These are phyloP conservation scores for Sigmodon hispidus DNA, from an alignment of 2,113 vertebrate genomes.

Conservation along the genomic window DNA sequence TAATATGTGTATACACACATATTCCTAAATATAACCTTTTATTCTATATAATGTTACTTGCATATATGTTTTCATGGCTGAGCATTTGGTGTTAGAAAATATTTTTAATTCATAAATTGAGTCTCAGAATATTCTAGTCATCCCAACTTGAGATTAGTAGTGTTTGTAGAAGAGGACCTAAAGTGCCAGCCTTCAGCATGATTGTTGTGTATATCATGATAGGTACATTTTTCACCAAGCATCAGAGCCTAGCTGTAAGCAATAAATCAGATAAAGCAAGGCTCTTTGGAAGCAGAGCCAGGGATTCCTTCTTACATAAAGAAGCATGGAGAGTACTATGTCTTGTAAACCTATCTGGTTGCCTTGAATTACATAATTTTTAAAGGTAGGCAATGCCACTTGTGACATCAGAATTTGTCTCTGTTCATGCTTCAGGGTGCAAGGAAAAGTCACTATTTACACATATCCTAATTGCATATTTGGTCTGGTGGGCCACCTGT, in stretches of 20 bases:
- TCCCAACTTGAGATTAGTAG: neutral
- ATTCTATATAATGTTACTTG: too few species aligned
- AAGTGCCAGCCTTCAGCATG: neutral
- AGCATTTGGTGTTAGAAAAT: too few species aligned
- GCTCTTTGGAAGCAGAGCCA: neutral
- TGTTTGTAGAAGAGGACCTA: neutral
- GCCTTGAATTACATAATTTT: slow-evolving; percentile 71
- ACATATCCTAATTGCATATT: too few species aligned
- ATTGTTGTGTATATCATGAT: too few species aligned
- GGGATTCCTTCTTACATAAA: slow-evolving; percentile 53
- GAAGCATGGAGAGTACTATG: slow-evolving; percentile 47
- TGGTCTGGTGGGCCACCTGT: slow-evolving; percentile 58
- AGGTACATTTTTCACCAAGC: too few species aligned
- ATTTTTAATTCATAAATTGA: slow-evolving; percentile 44
- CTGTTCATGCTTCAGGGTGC: neutral
- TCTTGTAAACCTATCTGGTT: slow-evolving; percentile 62
- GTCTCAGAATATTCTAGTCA: neutral
- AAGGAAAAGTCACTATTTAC: neutral
- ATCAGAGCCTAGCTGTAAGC: neutral
- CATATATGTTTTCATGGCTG: too few species aligned
- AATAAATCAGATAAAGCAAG: neutral
- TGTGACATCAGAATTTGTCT: slow-evolving; percentile 64
- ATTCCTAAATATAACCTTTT: too few species aligned
- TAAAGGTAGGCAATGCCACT: slow-evolving; percentile 54
- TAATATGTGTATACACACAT: too few species aligned